Conservation (phyloP, 2,888 invertebrate species). For the Vesta saturnalis region DNA sequence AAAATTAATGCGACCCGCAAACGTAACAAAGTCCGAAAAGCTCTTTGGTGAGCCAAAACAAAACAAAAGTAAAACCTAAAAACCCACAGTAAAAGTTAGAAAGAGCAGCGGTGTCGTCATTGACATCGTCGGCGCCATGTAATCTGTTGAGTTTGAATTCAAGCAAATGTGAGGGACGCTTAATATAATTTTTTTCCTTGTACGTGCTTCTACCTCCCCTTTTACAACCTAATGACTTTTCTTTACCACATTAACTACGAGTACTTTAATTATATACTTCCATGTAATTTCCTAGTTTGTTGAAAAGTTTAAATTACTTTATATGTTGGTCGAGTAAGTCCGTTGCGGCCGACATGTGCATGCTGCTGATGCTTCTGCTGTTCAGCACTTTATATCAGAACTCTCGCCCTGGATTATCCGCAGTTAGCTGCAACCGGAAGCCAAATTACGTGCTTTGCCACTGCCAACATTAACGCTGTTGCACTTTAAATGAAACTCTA, state of each 20-base stretch:
- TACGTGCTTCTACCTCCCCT: slow-evolving; percentile 39
- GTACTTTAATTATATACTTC: slow-evolving; percentile 58
- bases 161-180: slow-evolving; percentile 45
- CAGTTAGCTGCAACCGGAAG: slow-evolving; percentile 36
- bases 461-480: slow-evolving; percentile 34
- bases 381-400: slow-evolving; percentile 12
- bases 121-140: slow-evolving; percentile 40
- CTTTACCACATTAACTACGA: slow-evolving; percentile 50
- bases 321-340: slow-evolving; percentile 46
- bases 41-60: slow-evolving; percentile 34
- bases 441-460: slow-evolving; percentile 35
- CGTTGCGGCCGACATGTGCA: slow-evolving; percentile 36
- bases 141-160: slow-evolving; percentile 46
- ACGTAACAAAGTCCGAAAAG: slow-evolving; percentile 31
- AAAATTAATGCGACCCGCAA: slow-evolving; percentile 32
- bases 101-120: slow-evolving; percentile 25
- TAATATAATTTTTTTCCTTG: slow-evolving; percentile 11
- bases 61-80: slow-evolving; percentile 32
- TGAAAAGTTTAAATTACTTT: slow-evolving; percentile 61
- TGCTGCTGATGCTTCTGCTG: slow-evolving; percentile 23
- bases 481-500: slow-evolving; percentile 35
- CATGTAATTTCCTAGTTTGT: slow-evolving; percentile 57
- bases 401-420: slow-evolving; percentile 29
- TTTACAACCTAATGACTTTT: slow-evolving; percentile 48
- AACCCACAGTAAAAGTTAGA: slow-evolving; percentile 34